Base-by-base conservation (phyloP, 1,140 invertebrate genomes). In the Cepaea nemoralis region DNA sequence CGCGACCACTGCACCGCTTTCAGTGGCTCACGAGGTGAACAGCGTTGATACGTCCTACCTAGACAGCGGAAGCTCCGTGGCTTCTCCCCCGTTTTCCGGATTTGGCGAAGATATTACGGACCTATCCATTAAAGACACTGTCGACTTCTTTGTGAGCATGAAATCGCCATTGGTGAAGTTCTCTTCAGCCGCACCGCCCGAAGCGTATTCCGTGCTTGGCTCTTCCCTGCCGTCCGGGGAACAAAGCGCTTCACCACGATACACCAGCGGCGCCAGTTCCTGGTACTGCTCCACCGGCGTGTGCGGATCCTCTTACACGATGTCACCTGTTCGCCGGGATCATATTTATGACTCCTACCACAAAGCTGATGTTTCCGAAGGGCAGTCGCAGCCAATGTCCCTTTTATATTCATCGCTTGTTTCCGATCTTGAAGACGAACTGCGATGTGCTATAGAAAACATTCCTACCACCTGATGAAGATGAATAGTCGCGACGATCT, bases 401-500 rank as follows among this genome's bases (percentile, higher is more conserved):
- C 37, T 71, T n/a, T 45, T 80, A 24, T 80, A 80, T 31, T 80
- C 78, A 19, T 80, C 78, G 24, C 59, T 80, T 0, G 69, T 73
- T 2, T 71, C 78, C 31, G 78, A 80, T 73, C 59, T 80, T 19
- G 69, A 80, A 42, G 78, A 80, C 39, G 78, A 80, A 73, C 78
- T 80, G 22, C 40, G 42, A 12, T 71, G 78, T 80, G 78, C 78
- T 27, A 80, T 80, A 71, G 78, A 80, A 73, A 80, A 80, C 31
- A 80, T 80, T 39, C 78, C 78, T 1, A 55, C 69, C 31, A 69
- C 0, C 2, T 80, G 76, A 77, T 3, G 6, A 40, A 40, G 6
- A 3, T n/a, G n/a, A n/a, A n/a, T n/a, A n/a, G n/a, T n/a, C n/a
- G n/a, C n/a, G n/a, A n/a, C n/a, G n/a, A n/a, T n/a, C n/a, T n/a